phyloP scores from a whole-genome alignment of 2,797 vertebrate species.

The Acrocephalus scirpaceus region DNA sequence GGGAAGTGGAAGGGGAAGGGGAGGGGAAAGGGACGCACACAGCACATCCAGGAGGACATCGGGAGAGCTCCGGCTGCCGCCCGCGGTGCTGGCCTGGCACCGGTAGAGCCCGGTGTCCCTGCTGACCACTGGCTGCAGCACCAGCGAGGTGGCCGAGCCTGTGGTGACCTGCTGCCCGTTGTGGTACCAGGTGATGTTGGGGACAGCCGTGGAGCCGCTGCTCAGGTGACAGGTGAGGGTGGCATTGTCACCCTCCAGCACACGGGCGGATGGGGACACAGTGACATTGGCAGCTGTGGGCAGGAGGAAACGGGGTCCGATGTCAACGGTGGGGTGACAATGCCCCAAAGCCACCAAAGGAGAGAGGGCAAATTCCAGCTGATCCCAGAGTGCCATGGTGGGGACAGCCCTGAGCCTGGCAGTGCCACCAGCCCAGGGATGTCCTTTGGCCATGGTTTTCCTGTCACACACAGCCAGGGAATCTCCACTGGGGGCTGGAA shows the following conservation, averaged over 20 bases:
- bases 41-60: constrained; percentile 55
- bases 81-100: background rate
- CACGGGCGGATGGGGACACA: background rate
- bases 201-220: background rate
- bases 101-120: constrained; percentile 60
- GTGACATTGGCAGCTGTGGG: constrained; percentile 46
- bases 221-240: constrained; percentile 66
- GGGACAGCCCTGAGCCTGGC: background rate
- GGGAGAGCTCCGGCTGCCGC: constrained; percentile 8
- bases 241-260: constrained; percentile 67
- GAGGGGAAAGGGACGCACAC: constrained; percentile 44
- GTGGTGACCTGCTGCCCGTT: constrained; percentile 47
- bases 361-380: background rate
- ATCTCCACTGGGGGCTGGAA: background rate
- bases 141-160: background rate
- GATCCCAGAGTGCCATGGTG: fast-evolving
- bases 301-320: fast-evolving
- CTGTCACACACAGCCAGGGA: background rate
- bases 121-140: background rate
- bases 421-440: background rate
- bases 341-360: background rate
- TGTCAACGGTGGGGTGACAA: fast-evolving
- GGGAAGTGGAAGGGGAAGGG: no score
- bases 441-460: fast-evolving
- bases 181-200: constrained; percentile 71